Conservation (phyloP, 2,888 invertebrate species). For the Drosophila cognata region DNA sequence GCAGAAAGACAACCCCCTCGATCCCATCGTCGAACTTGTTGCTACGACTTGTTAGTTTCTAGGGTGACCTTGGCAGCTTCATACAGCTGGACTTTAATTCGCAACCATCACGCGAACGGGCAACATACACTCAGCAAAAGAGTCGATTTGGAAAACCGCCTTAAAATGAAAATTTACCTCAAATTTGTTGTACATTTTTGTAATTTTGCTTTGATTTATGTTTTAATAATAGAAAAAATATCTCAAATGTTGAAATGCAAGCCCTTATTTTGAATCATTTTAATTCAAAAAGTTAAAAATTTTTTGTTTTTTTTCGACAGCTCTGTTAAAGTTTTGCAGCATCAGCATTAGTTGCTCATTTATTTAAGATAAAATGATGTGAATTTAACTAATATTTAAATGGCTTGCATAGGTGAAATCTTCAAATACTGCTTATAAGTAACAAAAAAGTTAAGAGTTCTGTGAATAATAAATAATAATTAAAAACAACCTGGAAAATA, state of each 20-base stretch:
- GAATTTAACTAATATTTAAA: background rate
- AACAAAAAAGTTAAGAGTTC: too few species aligned
- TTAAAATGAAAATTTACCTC: background rate
- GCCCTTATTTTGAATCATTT: background rate
- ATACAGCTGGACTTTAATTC: conserved; percentile 33
- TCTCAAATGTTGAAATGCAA: background rate
- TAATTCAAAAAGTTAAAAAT: background rate
- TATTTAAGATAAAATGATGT: background rate
- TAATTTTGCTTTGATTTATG: background rate
- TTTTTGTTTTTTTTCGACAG: background rate
- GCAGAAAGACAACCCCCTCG: background rate
- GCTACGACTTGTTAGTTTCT: background rate
- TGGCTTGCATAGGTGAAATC: background rate
- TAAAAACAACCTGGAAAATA: background rate
- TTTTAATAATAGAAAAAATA: background rate
- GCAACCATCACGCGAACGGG: conserved; percentile 28
- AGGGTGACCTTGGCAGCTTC: background rate
- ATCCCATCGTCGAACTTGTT: conserved; percentile 7
- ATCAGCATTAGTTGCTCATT: background rate
- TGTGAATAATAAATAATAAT: too few species aligned
- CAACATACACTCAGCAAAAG: conserved; percentile 9
- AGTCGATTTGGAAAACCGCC: background rate
- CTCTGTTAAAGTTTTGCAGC: too few species aligned
- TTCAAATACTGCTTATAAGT: background rate
- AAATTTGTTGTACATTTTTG: background rate